Conservation (phyloP, 2,888 invertebrate species). For the Hypsopygia costalis region DNA sequence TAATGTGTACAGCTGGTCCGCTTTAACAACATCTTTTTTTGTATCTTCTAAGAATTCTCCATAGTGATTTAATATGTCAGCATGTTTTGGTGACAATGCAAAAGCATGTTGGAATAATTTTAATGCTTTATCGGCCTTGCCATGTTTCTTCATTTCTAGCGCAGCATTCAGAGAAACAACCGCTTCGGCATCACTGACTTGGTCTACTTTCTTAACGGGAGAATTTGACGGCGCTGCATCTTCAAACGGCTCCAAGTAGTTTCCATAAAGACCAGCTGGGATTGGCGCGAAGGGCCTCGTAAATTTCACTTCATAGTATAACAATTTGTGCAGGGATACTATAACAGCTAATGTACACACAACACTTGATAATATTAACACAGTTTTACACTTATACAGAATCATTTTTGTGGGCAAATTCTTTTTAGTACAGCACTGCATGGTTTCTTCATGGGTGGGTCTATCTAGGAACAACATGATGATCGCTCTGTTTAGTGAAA, state of each 20-base stretch:
- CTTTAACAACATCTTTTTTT: constrained; percentile 90
- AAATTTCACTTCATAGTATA: constrained; percentile 58
- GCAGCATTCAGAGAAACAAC: constrained; percentile 92
- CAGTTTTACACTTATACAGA: constrained; percentile 63
- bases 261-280: constrained; percentile 64
- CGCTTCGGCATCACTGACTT: constrained; percentile 83
- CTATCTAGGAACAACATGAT: constrained; percentile 74
- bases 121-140: constrained; percentile 92
- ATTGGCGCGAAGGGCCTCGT: constrained; percentile 65
- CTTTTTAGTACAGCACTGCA: constrained; percentile 49
- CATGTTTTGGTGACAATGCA: constrained; percentile 94
- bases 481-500: constrained; percentile 31
- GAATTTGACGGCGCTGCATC: constrained; percentile 37
- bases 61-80: constrained; percentile 94
- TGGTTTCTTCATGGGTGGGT: constrained; percentile 43
- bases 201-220: constrained; percentile 35
- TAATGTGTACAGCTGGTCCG: constrained; percentile 94
- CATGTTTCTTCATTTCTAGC: constrained; percentile 89
- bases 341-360: constrained; percentile 66
- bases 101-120: constrained; percentile 95
- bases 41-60: constrained; percentile 95
- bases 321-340: constrained; percentile 59
- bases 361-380: constrained; percentile 63
- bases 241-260: constrained; percentile 52
- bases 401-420: constrained; percentile 60